A percentile compares a stretch with the other conserved stretches of the same genome.
phyloP scores from a whole-genome alignment of 2,797 vertebrate species.

The Choloepus didactylus region DNA sequence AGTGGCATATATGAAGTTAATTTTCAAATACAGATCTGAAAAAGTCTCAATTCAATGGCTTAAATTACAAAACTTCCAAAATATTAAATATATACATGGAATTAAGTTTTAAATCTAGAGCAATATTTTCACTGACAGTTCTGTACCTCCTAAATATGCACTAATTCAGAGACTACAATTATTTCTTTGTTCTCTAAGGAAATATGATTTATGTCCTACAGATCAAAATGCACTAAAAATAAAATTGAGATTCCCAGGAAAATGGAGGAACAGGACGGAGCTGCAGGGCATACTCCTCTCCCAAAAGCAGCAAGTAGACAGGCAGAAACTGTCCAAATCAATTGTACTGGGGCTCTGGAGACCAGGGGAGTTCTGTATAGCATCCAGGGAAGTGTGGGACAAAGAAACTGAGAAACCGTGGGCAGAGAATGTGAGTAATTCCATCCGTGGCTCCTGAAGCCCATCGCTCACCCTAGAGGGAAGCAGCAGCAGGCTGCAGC shows the following conservation, averaged over 20 bases:
- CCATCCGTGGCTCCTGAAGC: too few relatives aligned
- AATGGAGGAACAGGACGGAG: too few relatives aligned
- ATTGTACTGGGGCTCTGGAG: too few relatives aligned
- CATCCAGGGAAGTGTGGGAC: too few relatives aligned
- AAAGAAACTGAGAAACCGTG: too few relatives aligned
- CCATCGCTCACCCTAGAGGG: too few relatives aligned
- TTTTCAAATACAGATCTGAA: slow-evolving; percentile 50
- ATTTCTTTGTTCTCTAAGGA: slow-evolving; percentile 46
- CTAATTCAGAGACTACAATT: slow-evolving; percentile 1
- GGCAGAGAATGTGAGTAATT: too few relatives aligned
- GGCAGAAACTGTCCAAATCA: too few relatives aligned
- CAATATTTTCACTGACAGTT: slow-evolving; percentile 53
- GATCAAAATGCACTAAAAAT: slow-evolving; percentile 40
- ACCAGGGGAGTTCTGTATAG: too few relatives aligned
- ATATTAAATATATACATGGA: slow-evolving; percentile 38
- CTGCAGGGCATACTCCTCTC: too few relatives aligned
- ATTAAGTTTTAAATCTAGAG: slow-evolving; percentile 32
- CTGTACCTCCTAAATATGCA: slow-evolving; percentile 23
- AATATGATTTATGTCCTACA: slow-evolving; percentile 20
- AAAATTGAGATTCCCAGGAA: slow-evolving; percentile 8
- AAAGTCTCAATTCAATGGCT: slow-evolving; percentile 54
- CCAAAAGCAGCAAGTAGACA: too few relatives aligned
- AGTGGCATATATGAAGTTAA: slow-evolving; percentile 5
- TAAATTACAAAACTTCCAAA: slow-evolving; percentile 59
- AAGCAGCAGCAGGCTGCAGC: too few relatives aligned